Evolutionary conservation across 2,113 vertebrate genomes (phyloP), one percentile per base, ranked within the genome.

Genomic region (Morone chrysops): DNA sequence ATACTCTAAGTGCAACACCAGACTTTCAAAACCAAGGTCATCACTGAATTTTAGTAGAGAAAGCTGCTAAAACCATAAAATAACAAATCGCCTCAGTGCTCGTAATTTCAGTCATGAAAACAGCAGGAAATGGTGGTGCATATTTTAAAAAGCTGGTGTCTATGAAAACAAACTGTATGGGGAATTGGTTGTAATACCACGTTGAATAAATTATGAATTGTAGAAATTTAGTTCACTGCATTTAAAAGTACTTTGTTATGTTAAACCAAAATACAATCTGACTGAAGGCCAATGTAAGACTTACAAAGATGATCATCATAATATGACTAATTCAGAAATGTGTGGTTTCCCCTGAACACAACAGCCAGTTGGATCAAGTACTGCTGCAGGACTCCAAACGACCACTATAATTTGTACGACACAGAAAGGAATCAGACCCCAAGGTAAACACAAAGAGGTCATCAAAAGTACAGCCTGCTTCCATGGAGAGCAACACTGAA

Each of bases 401-500:
- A 75, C 68, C 20, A 79, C 50, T 80, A 25, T 54, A 83, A 86
- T 81, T 72, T 78, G 67, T 57, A 81, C 38, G 6, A 72, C 38
- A 1, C 57, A 66, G 41, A 75, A 70, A 75, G 8, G n/a, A 72
- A 67, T 80, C 63, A 72, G 59, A 6, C 60, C 59, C 69, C 22
- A 62, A 83, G 45, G 62, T 83, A 70, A 78, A 88, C 41, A 74
- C 36, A 69, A 79, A 66, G 60, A 80, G 77, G 82, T 88, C 81
- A 88, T 82, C 68, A 75, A 22, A 69, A 76, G 81, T 86, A 59
- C 65, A 79, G 63, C 60, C 67, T 67, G 6, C 48, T 67, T 78
- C 63, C 65, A 72, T 7, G 4, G n/a, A 87, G 71, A 81, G 60
- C 63, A 54, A 72, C 53, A 40, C 17, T 60, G 66, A 76, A 80